Conservation (phyloP, 2,113 vertebrate species). For the Daboia siamensis region DNA sequence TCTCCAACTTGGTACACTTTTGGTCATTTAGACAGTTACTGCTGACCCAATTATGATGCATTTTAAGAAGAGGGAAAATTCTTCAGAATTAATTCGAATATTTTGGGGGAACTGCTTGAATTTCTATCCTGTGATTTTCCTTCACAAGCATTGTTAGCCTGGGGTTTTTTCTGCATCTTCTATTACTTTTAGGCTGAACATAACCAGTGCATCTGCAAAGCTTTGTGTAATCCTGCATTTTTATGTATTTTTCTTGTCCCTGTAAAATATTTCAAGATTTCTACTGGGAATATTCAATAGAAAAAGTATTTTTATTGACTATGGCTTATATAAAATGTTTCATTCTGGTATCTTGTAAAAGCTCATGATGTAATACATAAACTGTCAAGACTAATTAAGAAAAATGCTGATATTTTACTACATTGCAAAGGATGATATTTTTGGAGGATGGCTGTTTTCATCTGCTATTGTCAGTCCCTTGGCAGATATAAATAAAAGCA, state of each 20-base stretch:
- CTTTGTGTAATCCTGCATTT: conserved; percentile 63
- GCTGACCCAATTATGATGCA: neutral
- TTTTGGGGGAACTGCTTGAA: neutral
- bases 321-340: conserved; percentile 65
- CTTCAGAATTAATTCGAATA: neutral
- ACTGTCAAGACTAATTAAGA: conserved; percentile 82
- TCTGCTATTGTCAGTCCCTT: conserved; percentile 63
- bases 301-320: conserved; percentile 73
- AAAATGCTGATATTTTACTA: conserved; percentile 69
- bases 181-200: conserved; percentile 54
- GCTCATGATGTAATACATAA: conserved; percentile 69
- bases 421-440: conserved; percentile 66
- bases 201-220: conserved; percentile 52
- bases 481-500: conserved; percentile 67
- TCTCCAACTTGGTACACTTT: neutral
- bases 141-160: conserved; percentile 9
- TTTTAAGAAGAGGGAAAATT: neutral
- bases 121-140: conserved; percentile 38
- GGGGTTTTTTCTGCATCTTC: conserved; percentile 30
- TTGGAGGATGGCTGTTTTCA: conserved; percentile 63
- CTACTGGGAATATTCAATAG: conserved; percentile 73
- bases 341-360: conserved; percentile 68
- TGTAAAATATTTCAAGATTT: conserved; percentile 64
- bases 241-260: conserved; percentile 52
- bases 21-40: neutral